Evolutionary conservation across 2,797 vertebrate genomes (phyloP), one percentile per base, ranked within the genome.

Genomic region (Pangasius macronema): DNA sequence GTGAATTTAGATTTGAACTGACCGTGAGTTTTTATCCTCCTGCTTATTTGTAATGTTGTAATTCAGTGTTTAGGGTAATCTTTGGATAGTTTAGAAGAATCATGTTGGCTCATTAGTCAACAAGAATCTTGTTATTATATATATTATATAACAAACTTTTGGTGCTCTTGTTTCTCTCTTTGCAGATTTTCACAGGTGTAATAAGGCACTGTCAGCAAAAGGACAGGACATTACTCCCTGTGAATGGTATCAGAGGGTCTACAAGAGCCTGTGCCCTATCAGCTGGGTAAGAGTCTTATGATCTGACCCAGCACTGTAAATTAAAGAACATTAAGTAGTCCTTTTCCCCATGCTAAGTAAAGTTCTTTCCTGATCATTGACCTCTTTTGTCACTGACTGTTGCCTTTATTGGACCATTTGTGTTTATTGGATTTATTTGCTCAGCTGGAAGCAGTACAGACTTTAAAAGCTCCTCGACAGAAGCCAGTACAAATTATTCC

Each of bases 101-200:
- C 20, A 4, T 4, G 3, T 73, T 24, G 8, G 8, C 10, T 27
- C 22, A 7, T 36, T 70, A 39, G 9, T 39, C 30, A 68, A 18
- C 33, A 1, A 24, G 30, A 6, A 22, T 3, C 39, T 42, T 11
- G 20, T n/a, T 75, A 49, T n/a, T 24, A 39, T n/a, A n/a, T 73
- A 42, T 27, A 39, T 72, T n/a, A n/a, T n/a, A n/a, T n/a, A n/a
- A n/a, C n/a, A 10, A 22, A 42, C 42, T 4, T 79, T 79, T 79
- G 51, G 9, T 57, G 36, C 5, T 1, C 1, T 42, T 82, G 3
- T 76, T 33, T 63, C 0, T 24, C 11, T 79, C 83, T 59, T 20
- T 55, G 9, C 90, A 97, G 96, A 97, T 88, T 96, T 91, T 89
- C 96, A 97, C 93, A 93, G 96, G 91, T 97, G 96, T 93, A 96